Base-by-base conservation (phyloP, 1,140 invertebrate species). In the Brachystomella parvula region DNA sequence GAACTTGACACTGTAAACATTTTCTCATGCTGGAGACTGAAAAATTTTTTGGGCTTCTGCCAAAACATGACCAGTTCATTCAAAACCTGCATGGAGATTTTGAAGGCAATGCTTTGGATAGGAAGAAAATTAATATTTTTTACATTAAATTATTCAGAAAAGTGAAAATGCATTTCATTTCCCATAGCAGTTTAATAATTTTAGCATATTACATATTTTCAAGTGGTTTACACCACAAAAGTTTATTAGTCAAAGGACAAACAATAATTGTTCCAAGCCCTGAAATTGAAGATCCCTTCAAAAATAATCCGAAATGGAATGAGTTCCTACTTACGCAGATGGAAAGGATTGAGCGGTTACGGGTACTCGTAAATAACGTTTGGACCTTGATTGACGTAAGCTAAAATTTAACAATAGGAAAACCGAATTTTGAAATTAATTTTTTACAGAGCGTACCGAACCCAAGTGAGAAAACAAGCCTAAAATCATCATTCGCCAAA, bases 231-330 rank as follows among this genome's bases (percentile, higher is more conserved):
- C n/a, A n/a, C n/a, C n/a, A n/a, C n/a, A n/a, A n/a, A n/a, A n/a
- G n/a, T n/a, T n/a, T n/a, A n/a, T n/a, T n/a, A 28, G 53, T 56
- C 53, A 3, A 39, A 12, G 64, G 9, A 26, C 61, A 63, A 58
- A 67, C 61, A 2, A 32, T 67, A n/a, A 58, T 67, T 19, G n/a
- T 63, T 1, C 60, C 66, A 49, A 33, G 35, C 28, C 6, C 28
- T 28, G 26, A 67, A 62, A 53, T 67, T n/a, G 47, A 35, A 15
- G 66, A 67, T 19, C 66, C 66, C 3, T 67, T 67, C 53, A 67
- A 63, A 35, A 49, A 67, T 29, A 67, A 67, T 63, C 60, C 60
- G 24, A 63, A 57, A 39, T 67, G 66, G 66, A 53, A 35, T n/a
- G 61, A 67, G 19, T 67, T 67, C 33, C 64, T 64, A 44, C 21